These are phyloP conservation scores for Mesopsocus fuscifrons DNA, from an alignment of 2,888 invertebrate species.

Conservation along the genomic window DNA sequence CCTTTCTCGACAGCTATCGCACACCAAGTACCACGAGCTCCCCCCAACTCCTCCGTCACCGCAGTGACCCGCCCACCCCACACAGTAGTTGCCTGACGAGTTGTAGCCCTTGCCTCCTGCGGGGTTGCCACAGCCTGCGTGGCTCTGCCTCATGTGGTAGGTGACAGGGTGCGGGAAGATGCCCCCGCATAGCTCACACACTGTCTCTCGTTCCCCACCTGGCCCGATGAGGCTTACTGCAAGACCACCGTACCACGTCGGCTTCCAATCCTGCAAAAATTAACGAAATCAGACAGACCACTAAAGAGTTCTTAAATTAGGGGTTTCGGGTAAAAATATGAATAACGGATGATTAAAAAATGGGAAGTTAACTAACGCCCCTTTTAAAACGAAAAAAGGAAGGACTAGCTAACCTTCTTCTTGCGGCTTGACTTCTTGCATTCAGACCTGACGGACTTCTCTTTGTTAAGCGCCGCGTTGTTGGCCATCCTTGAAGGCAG, in stretches of 20 bases:
- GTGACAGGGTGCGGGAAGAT: conserved; percentile 62
- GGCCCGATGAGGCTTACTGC: neutral
- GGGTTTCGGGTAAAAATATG: no score
- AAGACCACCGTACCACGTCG: no score
- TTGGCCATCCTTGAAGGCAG: conserved; percentile 20
- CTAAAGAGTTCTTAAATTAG: no score
- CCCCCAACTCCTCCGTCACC: conserved; percentile 66
- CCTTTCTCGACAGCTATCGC: conserved; percentile 75
- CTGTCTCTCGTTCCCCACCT: conserved; percentile 24
- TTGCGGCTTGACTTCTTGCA: conserved; percentile 28
- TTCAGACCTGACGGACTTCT: conserved; percentile 20
- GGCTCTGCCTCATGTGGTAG: conserved; percentile 76
- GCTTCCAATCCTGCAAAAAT: no score
- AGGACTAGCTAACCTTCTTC: no score
- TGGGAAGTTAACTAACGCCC: no score
- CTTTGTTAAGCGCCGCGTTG: conserved; percentile 18
- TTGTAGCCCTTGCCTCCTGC: conserved; percentile 83
- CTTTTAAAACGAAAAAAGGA: no score
- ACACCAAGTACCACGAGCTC: conserved; percentile 81
- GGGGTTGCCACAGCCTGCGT: conserved; percentile 78
- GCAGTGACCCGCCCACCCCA: conserved; percentile 76
- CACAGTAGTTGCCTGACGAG: conserved; percentile 69
- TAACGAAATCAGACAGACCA: no score
- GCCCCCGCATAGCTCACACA: conserved; percentile 76
- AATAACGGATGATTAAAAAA: no score